These are phyloP conservation scores for Danaus chrysippus DNA, from an alignment of 2,888 invertebrate genomes.

Conservation along the genomic window DNA sequence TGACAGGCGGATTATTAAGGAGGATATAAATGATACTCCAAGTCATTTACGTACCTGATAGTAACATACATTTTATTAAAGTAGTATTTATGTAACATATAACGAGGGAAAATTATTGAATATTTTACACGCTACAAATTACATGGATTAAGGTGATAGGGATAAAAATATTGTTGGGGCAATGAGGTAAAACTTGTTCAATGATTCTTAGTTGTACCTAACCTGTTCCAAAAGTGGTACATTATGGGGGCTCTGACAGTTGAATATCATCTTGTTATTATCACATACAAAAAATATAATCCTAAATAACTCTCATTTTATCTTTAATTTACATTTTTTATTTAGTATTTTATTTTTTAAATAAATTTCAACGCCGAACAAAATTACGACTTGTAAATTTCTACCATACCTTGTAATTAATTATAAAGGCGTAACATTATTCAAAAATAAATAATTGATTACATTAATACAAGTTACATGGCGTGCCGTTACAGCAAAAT, in stretches of 20 bases:
- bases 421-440: too few relatives aligned
- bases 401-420: too few relatives aligned
- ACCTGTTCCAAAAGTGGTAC: constrained; percentile 10
- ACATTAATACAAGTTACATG: constrained; percentile 11
- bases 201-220: constrained; percentile 14
- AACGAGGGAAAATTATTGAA: constrained; percentile 39
- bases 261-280: constrained; percentile 6
- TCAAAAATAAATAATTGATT: constrained; percentile 2
- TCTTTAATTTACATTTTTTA: too few relatives aligned
- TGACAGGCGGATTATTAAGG: constrained; percentile 23
- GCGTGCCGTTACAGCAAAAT: background rate
- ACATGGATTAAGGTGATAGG: constrained; percentile 22
- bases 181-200: constrained; percentile 14
- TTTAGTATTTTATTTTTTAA: too few relatives aligned
- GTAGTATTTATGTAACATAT: constrained; percentile 39
- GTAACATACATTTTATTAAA: constrained; percentile 41
- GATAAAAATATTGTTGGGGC: constrained; percentile 14
- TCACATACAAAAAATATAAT: too few relatives aligned
- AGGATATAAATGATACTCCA: constrained; percentile 26
- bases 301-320: too few relatives aligned
- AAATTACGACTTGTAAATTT: too few relatives aligned
- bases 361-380: too few relatives aligned
- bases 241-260: constrained; percentile 6
- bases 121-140: constrained; percentile 25
- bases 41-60: constrained; percentile 39